A percentile compares a stretch with the other conserved stretches of the same genome.
phyloP scores from a whole-genome alignment of 2,888 invertebrate species.

The Coenonympha glycerion region DNA sequence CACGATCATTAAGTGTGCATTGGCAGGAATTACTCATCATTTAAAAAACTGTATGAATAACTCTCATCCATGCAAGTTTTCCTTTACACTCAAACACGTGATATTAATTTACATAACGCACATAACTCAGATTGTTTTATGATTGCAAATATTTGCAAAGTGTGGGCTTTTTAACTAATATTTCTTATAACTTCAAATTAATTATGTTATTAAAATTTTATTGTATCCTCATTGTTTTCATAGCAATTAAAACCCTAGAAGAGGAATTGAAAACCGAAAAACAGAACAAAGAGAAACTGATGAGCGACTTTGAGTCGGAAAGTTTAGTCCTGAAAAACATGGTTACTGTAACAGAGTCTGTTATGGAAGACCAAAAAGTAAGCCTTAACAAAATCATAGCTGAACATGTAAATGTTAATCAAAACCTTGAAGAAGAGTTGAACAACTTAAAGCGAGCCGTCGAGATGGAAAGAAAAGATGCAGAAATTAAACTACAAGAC shows the following conservation, averaged over 20 bases:
- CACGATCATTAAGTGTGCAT: too few species aligned
- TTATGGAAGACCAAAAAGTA: conserved; percentile 53
- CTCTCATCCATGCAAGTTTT: too few species aligned
- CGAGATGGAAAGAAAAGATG: conserved; percentile 30
- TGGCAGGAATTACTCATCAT: too few species aligned
- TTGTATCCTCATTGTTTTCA: conserved; percentile 20
- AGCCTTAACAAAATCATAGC: conserved; percentile 39
- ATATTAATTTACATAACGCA: too few species aligned
- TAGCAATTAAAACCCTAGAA: conserved; percentile 45
- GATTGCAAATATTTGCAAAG: too few species aligned
- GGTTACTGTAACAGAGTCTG: conserved; percentile 54
- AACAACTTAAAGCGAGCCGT: conserved; percentile 30
- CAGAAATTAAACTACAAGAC: conserved; percentile 33
- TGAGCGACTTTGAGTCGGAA: conserved; percentile 52
- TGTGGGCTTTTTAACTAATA: too few species aligned
- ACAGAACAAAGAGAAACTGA: conserved; percentile 45
- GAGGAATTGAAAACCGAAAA: conserved; percentile 43
- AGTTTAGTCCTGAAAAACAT: conserved; percentile 51
- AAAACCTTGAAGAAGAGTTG: conserved; percentile 37
- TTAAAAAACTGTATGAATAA: too few species aligned
- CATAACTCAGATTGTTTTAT: too few species aligned
- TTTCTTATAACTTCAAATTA: too few species aligned
- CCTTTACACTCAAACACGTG: too few species aligned
- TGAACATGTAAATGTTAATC: conserved; percentile 39
- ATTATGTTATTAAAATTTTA: not conserved